phyloP scores from a whole-genome alignment of 2,113 vertebrate genomes.

The Chloropsis cyanopogon region DNA sequence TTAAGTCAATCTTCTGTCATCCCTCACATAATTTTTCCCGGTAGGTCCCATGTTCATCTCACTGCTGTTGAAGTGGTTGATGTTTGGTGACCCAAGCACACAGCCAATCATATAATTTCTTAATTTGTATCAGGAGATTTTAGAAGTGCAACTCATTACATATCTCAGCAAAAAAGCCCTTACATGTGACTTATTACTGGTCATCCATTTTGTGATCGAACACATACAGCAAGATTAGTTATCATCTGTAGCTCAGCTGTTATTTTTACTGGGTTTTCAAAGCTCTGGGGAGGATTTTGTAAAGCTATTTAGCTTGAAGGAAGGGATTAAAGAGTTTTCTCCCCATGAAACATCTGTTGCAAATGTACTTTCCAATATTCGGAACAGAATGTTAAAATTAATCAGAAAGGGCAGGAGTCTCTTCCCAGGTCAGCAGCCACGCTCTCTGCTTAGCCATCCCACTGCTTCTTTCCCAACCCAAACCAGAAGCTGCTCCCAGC shows the following conservation, averaged over 20 bases:
- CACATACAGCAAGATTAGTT: background rate
- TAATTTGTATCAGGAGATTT: background rate
- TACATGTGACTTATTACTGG: background rate
- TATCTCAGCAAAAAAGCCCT: background rate
- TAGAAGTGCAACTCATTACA: background rate
- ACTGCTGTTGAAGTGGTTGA: background rate
- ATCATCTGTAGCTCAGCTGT: constrained; percentile 61
- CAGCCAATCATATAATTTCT: background rate
- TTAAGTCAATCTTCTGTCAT: background rate
- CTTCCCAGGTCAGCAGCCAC: background rate
- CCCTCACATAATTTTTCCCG: background rate
- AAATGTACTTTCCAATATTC: constrained; percentile 38
- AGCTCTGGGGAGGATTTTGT: constrained; percentile 57
- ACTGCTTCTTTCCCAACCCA: background rate
- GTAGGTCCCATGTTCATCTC: background rate
- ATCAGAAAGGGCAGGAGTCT: background rate
- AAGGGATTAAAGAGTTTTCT: constrained; percentile 65
- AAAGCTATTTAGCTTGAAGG: constrained; percentile 65
- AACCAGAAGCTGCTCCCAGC: background rate
- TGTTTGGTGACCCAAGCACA: background rate
- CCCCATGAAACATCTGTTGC: constrained; percentile 62
- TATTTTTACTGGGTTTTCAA: constrained; percentile 62
- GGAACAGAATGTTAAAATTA: constrained; percentile 28
- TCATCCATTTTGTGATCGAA: background rate
- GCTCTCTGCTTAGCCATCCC: background rate